Conservation (phyloP, 2,797 vertebrate genomes). For the Mus spretus region DNA sequence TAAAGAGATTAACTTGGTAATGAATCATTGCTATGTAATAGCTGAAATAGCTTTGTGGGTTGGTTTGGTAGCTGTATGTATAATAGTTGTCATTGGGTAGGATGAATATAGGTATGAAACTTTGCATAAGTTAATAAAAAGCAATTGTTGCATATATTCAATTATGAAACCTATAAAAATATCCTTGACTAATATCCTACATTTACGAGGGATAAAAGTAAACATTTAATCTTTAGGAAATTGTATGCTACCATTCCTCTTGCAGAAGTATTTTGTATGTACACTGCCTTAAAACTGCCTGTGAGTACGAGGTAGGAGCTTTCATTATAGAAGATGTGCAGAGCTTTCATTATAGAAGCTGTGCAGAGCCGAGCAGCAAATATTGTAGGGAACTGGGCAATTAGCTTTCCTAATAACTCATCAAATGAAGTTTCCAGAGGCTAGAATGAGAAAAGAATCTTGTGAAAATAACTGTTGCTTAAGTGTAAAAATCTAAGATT, state of each 20-base stretch:
- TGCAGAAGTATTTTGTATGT: background rate
- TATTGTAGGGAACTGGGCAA: background rate
- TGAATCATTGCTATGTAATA: background rate
- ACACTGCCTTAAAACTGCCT: background rate
- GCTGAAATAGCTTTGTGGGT: background rate
- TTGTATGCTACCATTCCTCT: constrained; percentile 24
- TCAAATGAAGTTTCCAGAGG: constrained; percentile 54
- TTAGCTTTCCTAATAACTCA: constrained; percentile 3
- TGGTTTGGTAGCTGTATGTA: background rate
- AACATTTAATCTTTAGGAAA: constrained; percentile 38
- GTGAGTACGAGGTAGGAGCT: background rate
- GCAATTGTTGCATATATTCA: constrained; percentile 27
- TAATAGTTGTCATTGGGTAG: background rate
- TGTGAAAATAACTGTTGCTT: constrained; percentile 65
- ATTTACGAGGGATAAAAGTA: constrained; percentile 31
- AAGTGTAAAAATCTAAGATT: background rate
- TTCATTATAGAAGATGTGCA: constrained; percentile 10
- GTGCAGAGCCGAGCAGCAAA: background rate
- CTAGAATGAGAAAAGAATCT: background rate
- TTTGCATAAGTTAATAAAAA: constrained; percentile 15
- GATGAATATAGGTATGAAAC: background rate
- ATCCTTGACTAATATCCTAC: constrained; percentile 4
- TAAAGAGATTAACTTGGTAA: background rate
- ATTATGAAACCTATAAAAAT: constrained; percentile 33
- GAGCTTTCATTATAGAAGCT: background rate